Conservation (phyloP, 2,797 vertebrate species). For the Megalops cyprinoides region DNA sequence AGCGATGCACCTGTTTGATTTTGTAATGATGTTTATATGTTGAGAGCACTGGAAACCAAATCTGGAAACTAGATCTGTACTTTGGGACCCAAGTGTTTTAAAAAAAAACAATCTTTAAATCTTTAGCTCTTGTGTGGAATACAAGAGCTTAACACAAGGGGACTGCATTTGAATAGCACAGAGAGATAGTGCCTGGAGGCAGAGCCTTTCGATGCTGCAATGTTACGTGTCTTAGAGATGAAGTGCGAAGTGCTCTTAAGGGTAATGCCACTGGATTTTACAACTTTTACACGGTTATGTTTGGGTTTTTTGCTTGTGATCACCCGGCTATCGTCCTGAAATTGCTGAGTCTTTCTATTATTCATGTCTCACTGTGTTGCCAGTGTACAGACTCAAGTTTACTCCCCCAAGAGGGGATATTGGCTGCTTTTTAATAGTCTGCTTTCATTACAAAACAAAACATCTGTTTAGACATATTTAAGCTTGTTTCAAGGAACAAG, state of each 20-base stretch:
- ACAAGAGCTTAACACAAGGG: background rate
- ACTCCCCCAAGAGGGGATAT: background rate
- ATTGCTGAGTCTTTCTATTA: conserved; percentile 8
- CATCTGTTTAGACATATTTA: background rate
- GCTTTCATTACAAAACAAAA: background rate
- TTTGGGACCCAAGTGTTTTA: background rate
- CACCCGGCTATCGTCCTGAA: background rate
- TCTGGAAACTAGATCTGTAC: background rate
- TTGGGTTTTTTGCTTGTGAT: background rate
- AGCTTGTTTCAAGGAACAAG: too few relatives aligned
- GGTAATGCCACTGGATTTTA: background rate
- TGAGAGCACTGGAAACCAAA: background rate
- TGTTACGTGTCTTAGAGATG: background rate
- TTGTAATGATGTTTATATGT: background rate
- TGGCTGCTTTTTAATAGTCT: background rate
- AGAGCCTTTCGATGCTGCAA: background rate
- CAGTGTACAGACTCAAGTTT: background rate
- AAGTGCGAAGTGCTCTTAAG: background rate
- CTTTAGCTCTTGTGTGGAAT: background rate
- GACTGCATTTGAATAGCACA: background rate
- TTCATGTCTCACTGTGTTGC: background rate
- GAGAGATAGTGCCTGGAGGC: background rate
- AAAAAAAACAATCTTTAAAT: background rate
- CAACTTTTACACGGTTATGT: background rate
- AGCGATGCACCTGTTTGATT: background rate